These are phyloP conservation scores for Pungitius pungitius DNA, from an alignment of 2,113 vertebrate species.

Conservation along the genomic window DNA sequence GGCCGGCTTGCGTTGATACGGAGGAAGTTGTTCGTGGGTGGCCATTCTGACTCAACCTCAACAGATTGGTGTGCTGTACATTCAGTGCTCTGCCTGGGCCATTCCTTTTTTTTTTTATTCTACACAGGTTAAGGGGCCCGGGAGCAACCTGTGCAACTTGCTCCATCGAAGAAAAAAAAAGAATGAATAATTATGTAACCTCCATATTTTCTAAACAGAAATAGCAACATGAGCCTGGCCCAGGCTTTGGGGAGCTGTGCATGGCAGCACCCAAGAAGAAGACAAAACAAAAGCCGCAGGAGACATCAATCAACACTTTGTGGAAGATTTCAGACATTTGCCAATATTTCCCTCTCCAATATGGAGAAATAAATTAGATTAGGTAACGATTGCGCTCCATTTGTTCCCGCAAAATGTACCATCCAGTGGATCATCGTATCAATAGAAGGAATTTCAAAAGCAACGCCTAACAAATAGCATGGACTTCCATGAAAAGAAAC, in stretches of 20 bases:
- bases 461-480: not conserved
- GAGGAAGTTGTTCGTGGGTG: conserved; percentile 67
- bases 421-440: not conserved
- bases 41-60: conserved; percentile 73
- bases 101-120: conserved; percentile 39
- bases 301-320: conserved; percentile 48
- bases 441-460: not conserved
- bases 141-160: conserved; percentile 46
- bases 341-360: conserved; percentile 12
- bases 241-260: conserved; percentile 41
- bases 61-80: conserved; percentile 74
- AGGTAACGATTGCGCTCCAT: not conserved
- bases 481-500: not conserved
- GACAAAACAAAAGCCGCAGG: conserved; percentile 63
- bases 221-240: conserved; percentile 58
- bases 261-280: conserved; percentile 49
- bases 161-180: conserved; percentile 37
- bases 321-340: conserved; percentile 20
- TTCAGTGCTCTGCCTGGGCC: conserved; percentile 45
- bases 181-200: conserved; percentile 49
- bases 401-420: conserved; percentile 13
- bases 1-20: conserved; percentile 69
- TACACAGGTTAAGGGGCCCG: conserved; percentile 34
- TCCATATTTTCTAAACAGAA: conserved; percentile 58
- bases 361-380: not conserved